These are phyloP conservation scores for Sebastes taczanowskii DNA, from an alignment of 2,797 vertebrate genomes.

Conservation along the genomic window DNA sequence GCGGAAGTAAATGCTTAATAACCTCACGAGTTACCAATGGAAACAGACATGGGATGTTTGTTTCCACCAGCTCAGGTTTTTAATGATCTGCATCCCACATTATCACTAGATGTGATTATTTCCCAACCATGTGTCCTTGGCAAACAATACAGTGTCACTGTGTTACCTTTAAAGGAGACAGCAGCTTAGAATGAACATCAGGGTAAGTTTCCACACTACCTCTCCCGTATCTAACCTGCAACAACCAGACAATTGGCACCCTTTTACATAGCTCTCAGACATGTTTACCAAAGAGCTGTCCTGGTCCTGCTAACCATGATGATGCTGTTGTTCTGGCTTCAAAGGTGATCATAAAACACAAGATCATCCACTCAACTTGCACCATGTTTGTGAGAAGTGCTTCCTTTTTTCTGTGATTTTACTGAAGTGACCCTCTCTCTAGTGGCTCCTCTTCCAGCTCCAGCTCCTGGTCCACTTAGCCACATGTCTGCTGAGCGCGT, in stretches of 20 bases:
- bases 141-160: slow-evolving; percentile 45
- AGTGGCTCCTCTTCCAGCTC: background rate
- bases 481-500: slow-evolving; percentile 8
- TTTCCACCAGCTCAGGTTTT: slow-evolving; percentile 47
- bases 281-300: slow-evolving; percentile 68
- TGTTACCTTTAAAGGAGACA: slow-evolving; percentile 74
- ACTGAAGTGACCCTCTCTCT: slow-evolving; percentile 1
- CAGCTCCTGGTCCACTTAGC: background rate
- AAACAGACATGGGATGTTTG: slow-evolving; percentile 45
- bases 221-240: slow-evolving; percentile 51
- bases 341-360: slow-evolving; percentile 27
- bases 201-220: slow-evolving; percentile 36
- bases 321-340: slow-evolving; percentile 23
- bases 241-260: slow-evolving; percentile 43
- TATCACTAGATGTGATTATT: slow-evolving; percentile 41
- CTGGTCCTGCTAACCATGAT: slow-evolving; percentile 25
- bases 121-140: slow-evolving; percentile 38
- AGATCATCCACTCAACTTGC: slow-evolving; percentile 9
- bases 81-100: slow-evolving; percentile 34
- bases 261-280: slow-evolving; percentile 44
- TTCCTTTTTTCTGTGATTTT: slow-evolving; percentile 5
- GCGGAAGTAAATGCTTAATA: slow-evolving; percentile 48
- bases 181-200: slow-evolving; percentile 13
- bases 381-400: slow-evolving; percentile 7
- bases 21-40: slow-evolving; percentile 24